Conservation (phyloP, 2,888 invertebrate genomes). For the Ichneumoninae sp. region DNA sequence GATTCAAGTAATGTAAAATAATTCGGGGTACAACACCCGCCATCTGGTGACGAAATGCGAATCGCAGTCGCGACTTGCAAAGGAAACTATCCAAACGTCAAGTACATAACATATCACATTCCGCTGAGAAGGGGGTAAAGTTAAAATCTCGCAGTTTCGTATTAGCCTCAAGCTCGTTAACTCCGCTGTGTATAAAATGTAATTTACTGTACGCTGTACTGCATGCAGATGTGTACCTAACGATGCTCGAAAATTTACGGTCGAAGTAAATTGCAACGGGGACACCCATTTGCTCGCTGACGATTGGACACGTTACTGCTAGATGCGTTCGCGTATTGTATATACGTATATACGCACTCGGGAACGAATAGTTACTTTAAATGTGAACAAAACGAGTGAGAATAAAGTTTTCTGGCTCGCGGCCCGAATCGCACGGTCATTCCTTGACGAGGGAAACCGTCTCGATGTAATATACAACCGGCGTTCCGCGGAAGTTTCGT, state of each 20-base stretch:
- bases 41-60: slow-evolving; percentile 16
- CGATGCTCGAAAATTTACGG: slow-evolving; percentile 17
- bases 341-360: slow-evolving; percentile 9
- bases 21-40: too few relatives aligned
- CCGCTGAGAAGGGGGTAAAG: slow-evolving; percentile 8
- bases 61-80: background rate
- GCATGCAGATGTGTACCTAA: slow-evolving; percentile 8
- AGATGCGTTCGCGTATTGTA: slow-evolving; percentile 32
- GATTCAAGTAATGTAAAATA: too few relatives aligned
- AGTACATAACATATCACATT: slow-evolving; percentile 15
- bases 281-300: slow-evolving; percentile 49
- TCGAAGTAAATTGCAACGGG: slow-evolving; percentile 35
- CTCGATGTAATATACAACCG: slow-evolving; percentile 34
- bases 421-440: slow-evolving; percentile 56
- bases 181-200: slow-evolving; percentile 25
- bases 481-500: slow-evolving; percentile 27
- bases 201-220: background rate
- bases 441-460: slow-evolving; percentile 27
- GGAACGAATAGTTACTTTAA: slow-evolving; percentile 38
- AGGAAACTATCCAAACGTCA: slow-evolving; percentile 4
- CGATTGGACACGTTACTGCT: slow-evolving; percentile 49
- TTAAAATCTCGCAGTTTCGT: slow-evolving; percentile 36
- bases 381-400: slow-evolving; percentile 59
- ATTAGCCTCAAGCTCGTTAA: slow-evolving; percentile 20
- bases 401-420: slow-evolving; percentile 63